Percentiles rank a stretch among this genome's conserved stretches.
phyloP scores from a whole-genome alignment of 2,888 invertebrate species.

The Thymelicus sylvestris region DNA sequence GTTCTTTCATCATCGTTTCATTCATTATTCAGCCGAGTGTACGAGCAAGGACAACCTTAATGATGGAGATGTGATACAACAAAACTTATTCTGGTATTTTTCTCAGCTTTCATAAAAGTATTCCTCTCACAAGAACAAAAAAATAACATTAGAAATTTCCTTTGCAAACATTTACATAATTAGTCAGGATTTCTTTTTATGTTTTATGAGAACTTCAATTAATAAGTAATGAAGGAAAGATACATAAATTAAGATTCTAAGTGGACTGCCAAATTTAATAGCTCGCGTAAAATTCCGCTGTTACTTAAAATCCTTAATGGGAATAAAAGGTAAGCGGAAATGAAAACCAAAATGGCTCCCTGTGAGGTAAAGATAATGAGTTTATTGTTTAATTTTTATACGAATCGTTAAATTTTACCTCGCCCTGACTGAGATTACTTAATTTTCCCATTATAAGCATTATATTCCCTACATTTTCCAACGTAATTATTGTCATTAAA shows the following conservation, averaged over 20 bases:
- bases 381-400: conserved; percentile 39
- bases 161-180: conserved; percentile 1
- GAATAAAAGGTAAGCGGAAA: conserved; percentile 28
- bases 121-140: too few species aligned
- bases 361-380: conserved; percentile 33
- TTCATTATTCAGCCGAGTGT: too few species aligned
- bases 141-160: not conserved
- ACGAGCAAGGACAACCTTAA: too few species aligned
- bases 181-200: not conserved
- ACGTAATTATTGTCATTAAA: not conserved
- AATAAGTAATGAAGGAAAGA: conserved; percentile 12
- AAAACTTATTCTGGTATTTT: too few species aligned
- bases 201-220: conserved; percentile 10
- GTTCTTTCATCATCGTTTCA: too few species aligned
- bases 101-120: too few species aligned
- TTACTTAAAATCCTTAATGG: conserved; percentile 15
- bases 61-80: too few species aligned
- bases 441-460: not conserved
- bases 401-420: conserved; percentile 32
- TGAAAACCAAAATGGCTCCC: conserved; percentile 25
- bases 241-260: conserved; percentile 1
- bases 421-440: conserved; percentile 2
- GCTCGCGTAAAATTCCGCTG: conserved; percentile 15
- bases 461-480: conserved; percentile 2
- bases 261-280: conserved; percentile 12